Base-by-base conservation (phyloP, 2,888 invertebrate genomes). In the Torymus auratus region DNA sequence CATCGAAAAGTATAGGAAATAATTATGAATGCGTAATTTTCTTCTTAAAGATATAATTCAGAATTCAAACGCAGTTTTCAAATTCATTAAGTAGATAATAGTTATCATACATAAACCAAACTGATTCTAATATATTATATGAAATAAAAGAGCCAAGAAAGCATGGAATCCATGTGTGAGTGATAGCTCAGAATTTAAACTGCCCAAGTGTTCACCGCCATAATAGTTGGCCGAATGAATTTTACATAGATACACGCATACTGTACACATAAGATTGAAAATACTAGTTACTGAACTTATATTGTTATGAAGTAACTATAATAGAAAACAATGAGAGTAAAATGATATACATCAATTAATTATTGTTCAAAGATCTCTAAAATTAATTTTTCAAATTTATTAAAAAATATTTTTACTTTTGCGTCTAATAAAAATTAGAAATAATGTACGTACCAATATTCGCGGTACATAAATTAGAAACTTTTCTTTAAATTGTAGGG, bases 171-270 rank as follows among this genome's bases (percentile, higher is more conserved):
- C 78, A 78, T 83, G 81, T 77, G 50, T 77, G 83, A 84, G 84
- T 81, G 76, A 78, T 80, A 81, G 81, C 83, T 86, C 86, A 86
- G 84, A 87, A 86, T 87, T 87, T 85, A 87, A 88, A 89, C 88
- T 90, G 88, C 89, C 90, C 88, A 88, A 89, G 89, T 90, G 89
- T 90, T 90, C 89, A 89, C 87, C 86, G 87, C 87, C 85, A 86
- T 86, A 84, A 83, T 84, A 84, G 84, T 83, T 85, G 86, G 84
- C 86, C 86, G 86, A 87, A 86, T 88, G 86, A 84, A 84, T 85
- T 85, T 87, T 86, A 85, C 84, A 87, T 87, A 86, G 83, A 85
- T 74, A 83, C 71, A 78, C 61, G 60, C 68, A 78, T 75, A 79
- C 68, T 72, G 60, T 78, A 78, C 61, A 60, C 68, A 78, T 75